Evolutionary conservation across 2,888 invertebrate species (phyloP).

Genomic region (Furcula furcula): DNA sequence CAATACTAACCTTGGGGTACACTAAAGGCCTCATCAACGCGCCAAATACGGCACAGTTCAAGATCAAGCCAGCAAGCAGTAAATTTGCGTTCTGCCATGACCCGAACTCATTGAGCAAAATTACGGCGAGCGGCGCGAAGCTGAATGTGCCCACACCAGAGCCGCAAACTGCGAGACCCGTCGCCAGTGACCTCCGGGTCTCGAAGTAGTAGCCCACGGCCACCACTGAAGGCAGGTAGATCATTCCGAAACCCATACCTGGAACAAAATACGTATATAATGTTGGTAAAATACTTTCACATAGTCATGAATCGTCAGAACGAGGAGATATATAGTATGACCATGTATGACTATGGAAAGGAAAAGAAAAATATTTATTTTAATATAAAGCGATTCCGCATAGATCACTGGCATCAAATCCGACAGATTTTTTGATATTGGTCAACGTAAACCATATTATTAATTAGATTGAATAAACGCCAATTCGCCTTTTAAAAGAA

Average conservation of each 20-base stretch:
- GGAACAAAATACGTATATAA: too few species aligned
- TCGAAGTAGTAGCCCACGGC: slow-evolving; percentile 99
- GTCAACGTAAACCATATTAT: too few species aligned
- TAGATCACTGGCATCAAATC: too few species aligned
- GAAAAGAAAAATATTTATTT: too few species aligned
- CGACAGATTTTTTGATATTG: too few species aligned
- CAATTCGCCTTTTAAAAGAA: too few species aligned
- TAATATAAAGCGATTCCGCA: too few species aligned
- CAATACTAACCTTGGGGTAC: slow-evolving; percentile 83
- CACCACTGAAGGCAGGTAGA: slow-evolving; percentile 97
- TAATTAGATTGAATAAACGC: too few species aligned
- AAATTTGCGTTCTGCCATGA: slow-evolving; percentile 95
- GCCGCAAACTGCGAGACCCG: slow-evolving; percentile 97
- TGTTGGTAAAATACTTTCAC: too few species aligned
- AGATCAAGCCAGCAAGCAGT: slow-evolving; percentile 94
- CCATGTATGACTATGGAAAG: too few species aligned
- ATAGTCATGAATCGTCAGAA: too few species aligned
- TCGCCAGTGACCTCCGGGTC: slow-evolving; percentile 95
- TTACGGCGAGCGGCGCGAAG: slow-evolving; percentile 94
- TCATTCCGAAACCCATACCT: slow-evolving; percentile 96
- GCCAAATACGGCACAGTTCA: slow-evolving; percentile 95
- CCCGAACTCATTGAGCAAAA: slow-evolving; percentile 88
- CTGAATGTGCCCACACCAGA: slow-evolving; percentile 96
- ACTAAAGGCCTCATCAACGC: slow-evolving; percentile 90
- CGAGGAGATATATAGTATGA: too few species aligned